Percentiles rank a stretch among this genome's conserved stretches.
phyloP scores from a whole-genome alignment of 2,888 invertebrate genomes.

The Dorcus parallelipipedus region DNA sequence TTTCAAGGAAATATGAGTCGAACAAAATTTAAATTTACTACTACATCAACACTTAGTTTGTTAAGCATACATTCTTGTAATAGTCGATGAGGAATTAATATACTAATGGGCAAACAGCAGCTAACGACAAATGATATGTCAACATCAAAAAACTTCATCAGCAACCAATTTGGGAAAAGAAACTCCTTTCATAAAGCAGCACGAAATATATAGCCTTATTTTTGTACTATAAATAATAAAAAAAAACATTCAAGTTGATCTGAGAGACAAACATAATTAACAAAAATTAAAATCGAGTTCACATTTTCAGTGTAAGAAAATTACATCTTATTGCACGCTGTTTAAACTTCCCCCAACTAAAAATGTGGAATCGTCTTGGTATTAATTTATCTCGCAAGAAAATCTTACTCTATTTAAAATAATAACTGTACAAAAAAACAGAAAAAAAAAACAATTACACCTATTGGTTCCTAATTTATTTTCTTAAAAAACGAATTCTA shows the following conservation, averaged over 20 bases:
- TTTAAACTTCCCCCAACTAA: slow-evolving; percentile 27
- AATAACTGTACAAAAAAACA: slow-evolving; percentile 36
- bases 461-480: slow-evolving; percentile 38
- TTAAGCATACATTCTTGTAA: not conserved
- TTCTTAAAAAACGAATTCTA: slow-evolving; percentile 33
- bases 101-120: not conserved
- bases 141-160: slow-evolving; percentile 31
- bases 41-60: not conserved
- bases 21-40: not conserved
- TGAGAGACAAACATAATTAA: slow-evolving; percentile 20
- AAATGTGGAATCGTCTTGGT: slow-evolving; percentile 22
- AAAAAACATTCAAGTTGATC: slow-evolving; percentile 20
- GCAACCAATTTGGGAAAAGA: slow-evolving; percentile 10
- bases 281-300: slow-evolving; percentile 22
- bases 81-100: not conserved
- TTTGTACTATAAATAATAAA: slow-evolving; percentile 38
- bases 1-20: too few species aligned
- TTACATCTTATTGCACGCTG: slow-evolving; percentile 27
- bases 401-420: slow-evolving; percentile 24
- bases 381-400: slow-evolving; percentile 1
- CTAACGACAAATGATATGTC: slow-evolving; percentile 34
- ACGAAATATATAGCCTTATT: slow-evolving; percentile 33
- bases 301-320: slow-evolving; percentile 30
- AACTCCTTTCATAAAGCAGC: slow-evolving; percentile 28
- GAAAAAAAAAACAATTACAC: slow-evolving; percentile 37